A percentile compares a stretch with the other conserved stretches of the same genome.
Evolutionary conservation across 2,797 vertebrate genomes (phyloP).

Genomic region (Lepus oiostolus): DNA sequence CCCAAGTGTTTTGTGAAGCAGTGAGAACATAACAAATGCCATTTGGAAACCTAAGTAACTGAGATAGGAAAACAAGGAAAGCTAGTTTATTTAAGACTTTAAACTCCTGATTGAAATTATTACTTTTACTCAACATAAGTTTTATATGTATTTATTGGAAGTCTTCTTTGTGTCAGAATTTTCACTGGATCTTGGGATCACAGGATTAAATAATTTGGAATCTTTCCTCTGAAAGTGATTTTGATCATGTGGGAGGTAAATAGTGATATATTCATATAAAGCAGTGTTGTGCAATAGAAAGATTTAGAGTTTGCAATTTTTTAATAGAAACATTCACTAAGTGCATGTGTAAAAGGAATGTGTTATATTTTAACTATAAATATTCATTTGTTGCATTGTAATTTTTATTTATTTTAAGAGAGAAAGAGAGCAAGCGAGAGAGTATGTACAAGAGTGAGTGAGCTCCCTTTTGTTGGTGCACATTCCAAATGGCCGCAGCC

Average conservation of each 20-base stretch:
- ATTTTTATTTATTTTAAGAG: too few species aligned
- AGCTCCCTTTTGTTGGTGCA: too few species aligned
- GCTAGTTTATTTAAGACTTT: not conserved
- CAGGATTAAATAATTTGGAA: not conserved
- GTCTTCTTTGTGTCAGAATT: not conserved
- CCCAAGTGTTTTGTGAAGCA: not conserved
- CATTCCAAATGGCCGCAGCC: too few species aligned
- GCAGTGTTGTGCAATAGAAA: not conserved
- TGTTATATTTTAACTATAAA: too few species aligned
- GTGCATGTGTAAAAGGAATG: too few species aligned
- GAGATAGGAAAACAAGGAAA: not conserved
- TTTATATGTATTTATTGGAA: not conserved
- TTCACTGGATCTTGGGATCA: not conserved
- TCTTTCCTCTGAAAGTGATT: not conserved
- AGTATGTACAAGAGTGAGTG: too few species aligned
- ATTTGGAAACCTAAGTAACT: not conserved
- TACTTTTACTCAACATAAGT: not conserved
- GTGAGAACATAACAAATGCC: not conserved
- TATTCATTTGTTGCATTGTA: too few species aligned
- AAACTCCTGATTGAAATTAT: not conserved
- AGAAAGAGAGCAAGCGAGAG: too few species aligned
- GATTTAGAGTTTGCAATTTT: constrained; percentile 1
- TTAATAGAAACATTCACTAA: not conserved
- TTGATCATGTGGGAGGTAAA: not conserved
- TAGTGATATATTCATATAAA: not conserved